phyloP scores from a whole-genome alignment of 2,888 invertebrate genomes.

The Ephialtes manifestator region DNA sequence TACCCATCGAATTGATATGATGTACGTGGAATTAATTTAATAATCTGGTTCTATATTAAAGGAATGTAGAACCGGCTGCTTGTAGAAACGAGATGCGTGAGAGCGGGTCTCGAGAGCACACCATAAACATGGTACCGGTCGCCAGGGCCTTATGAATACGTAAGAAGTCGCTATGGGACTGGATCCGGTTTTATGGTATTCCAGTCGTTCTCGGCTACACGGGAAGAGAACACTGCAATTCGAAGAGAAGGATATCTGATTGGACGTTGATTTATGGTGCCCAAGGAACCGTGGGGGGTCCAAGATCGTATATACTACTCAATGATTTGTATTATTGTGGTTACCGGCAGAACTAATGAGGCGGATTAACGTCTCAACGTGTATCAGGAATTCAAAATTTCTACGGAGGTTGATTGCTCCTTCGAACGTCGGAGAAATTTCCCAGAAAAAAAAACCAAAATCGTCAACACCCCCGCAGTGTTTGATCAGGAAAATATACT shows the following conservation, averaged over 20 bases:
- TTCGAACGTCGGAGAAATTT: conserved; percentile 8
- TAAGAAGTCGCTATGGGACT: conserved; percentile 55
- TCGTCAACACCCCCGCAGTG: conserved; percentile 28
- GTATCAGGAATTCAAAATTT: conserved; percentile 77
- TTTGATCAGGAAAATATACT: conserved; percentile 54
- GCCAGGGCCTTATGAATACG: conserved; percentile 69
- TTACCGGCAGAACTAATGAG: conserved; percentile 72
- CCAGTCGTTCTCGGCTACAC: neutral
- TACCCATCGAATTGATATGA: neutral
- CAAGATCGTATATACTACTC: conserved; percentile 63
- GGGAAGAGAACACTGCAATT: conserved; percentile 36
- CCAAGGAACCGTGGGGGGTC: conserved; percentile 36
- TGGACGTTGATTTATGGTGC: conserved; percentile 56
- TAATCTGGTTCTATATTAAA: neutral
- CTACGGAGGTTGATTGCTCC: conserved; percentile 28
- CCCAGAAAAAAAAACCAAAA: conserved; percentile 5
- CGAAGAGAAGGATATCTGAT: neutral
- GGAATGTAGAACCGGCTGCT: neutral
- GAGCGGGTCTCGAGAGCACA: conserved; percentile 45
- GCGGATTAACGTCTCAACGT: conserved; percentile 77
- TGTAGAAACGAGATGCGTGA: conserved; percentile 52
- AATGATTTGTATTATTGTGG: conserved; percentile 48
- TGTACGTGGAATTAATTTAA: neutral
- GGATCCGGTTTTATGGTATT: conserved; percentile 29
- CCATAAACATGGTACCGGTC: conserved; percentile 44